phyloP scores from a whole-genome alignment of 2,797 vertebrate genomes.

The Lepus townsendii region DNA sequence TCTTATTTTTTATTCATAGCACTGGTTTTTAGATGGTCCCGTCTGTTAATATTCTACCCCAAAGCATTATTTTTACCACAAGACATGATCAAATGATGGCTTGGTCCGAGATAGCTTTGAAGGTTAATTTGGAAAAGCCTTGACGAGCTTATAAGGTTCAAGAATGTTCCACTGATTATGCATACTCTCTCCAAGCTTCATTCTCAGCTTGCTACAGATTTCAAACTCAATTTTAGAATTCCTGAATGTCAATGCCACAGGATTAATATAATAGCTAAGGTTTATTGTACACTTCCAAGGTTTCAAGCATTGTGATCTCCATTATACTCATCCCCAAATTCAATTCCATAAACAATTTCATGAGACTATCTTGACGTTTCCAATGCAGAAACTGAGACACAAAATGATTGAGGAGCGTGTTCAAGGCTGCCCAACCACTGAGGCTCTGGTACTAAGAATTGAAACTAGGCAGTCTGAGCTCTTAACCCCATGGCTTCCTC shows the following conservation, averaged over 20 bases:
- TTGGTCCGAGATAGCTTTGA: constrained; percentile 58
- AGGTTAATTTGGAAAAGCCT: constrained; percentile 49
- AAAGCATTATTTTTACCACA: constrained; percentile 42
- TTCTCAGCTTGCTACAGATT: constrained; percentile 23
- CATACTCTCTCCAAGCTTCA: neutral
- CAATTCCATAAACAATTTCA: neutral
- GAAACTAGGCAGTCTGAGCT: neutral
- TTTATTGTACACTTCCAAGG: neutral
- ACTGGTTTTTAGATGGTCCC: constrained; percentile 73
- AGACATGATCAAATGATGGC: constrained; percentile 8
- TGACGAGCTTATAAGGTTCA: neutral
- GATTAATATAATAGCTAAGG: neutral
- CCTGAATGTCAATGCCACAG: neutral
- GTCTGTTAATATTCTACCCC: constrained; percentile 50
- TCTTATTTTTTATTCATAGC: constrained; percentile 52
- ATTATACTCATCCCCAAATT: neutral
- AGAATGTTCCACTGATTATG: neutral
- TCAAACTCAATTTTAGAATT: constrained; percentile 34
- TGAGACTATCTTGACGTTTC: neutral
- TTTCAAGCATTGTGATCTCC: neutral
- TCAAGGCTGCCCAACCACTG: neutral
- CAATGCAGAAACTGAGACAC: neutral
- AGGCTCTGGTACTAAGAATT: neutral
- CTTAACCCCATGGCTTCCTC: neutral
- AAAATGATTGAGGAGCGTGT: neutral